phyloP scores from a whole-genome alignment of 2,888 invertebrate genomes.

The Cephus nigrinus region DNA sequence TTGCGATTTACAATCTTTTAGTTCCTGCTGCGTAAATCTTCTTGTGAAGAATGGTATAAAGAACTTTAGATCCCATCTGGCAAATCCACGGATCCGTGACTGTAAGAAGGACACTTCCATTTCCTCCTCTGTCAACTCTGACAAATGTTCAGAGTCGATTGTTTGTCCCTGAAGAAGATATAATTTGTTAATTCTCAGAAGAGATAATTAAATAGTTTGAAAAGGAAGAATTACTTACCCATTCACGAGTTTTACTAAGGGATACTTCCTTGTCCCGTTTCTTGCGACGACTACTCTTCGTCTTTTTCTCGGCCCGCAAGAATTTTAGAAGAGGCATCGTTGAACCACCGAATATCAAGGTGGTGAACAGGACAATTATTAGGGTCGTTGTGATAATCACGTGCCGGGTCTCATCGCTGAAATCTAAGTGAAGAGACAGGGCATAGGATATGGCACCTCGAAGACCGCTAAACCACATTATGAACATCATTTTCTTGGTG shows the following conservation, averaged over 20 bases:
- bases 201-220: background rate
- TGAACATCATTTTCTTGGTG: conserved; percentile 98
- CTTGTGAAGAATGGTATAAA: conserved; percentile 96
- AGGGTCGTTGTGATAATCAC: conserved; percentile 98
- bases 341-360: conserved; percentile 94
- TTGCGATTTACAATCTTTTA: conserved; percentile 95
- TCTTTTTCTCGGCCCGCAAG: conserved; percentile 78
- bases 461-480: conserved; percentile 99
- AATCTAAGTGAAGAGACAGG: conserved; percentile 92
- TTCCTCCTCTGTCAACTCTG: conserved; percentile 93
- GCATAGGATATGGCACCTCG: conserved; percentile 99
- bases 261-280: conserved; percentile 85
- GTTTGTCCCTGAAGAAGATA: conserved; percentile 77
- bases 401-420: conserved; percentile 93
- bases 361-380: conserved; percentile 97
- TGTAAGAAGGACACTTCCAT: conserved; percentile 89
- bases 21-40: conserved; percentile 93
- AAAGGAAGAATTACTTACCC: conserved; percentile 69
- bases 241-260: conserved; percentile 97
- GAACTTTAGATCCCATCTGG: conserved; percentile 91
- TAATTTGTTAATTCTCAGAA: background rate
- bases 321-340: conserved; percentile 98
- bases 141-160: conserved; percentile 92
- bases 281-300: conserved; percentile 70
- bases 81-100: conserved; percentile 86